Conservation (phyloP, 2,888 invertebrate genomes). For the Dichetophora obliterata region DNA sequence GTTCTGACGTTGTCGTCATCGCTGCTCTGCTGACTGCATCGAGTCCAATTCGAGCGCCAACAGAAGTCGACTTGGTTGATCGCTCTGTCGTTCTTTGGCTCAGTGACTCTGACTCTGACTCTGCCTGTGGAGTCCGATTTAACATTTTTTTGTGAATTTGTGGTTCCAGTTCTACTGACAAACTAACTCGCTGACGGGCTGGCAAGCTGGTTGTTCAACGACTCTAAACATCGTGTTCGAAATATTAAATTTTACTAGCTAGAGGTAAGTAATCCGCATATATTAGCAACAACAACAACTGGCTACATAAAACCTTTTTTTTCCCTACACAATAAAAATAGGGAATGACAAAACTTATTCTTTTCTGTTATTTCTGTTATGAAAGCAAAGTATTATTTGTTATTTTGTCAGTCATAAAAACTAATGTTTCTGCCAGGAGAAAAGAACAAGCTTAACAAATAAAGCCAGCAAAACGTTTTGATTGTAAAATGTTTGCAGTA, state of each 20-base stretch:
- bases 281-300: not conserved
- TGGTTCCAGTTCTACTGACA: too few relatives aligned
- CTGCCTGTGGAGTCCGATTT: not conserved
- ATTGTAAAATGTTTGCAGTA: too few relatives aligned
- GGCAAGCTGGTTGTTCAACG: not conserved
- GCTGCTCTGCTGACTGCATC: not conserved
- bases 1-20: slow-evolving; percentile 8
- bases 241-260: slow-evolving; percentile 29
- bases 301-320: not conserved
- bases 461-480: too few relatives aligned
- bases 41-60: not conserved
- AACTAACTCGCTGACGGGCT: too few relatives aligned
- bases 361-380: too few relatives aligned
- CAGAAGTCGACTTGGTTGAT: not conserved
- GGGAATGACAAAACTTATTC: not conserved
- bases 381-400: too few relatives aligned
- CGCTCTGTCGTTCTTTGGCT: not conserved
- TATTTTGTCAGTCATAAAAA: too few relatives aligned
- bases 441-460: too few relatives aligned
- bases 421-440: too few relatives aligned
- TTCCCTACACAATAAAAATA: not conserved
- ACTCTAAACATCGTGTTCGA: slow-evolving; percentile 11
- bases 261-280: slow-evolving; percentile 6
- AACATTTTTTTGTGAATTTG: not conserved
- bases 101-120: slow-evolving; percentile 15